These are phyloP conservation scores for Rhagophthalmus giganteus DNA, from an alignment of 2,888 invertebrate species.

Conservation along the genomic window DNA sequence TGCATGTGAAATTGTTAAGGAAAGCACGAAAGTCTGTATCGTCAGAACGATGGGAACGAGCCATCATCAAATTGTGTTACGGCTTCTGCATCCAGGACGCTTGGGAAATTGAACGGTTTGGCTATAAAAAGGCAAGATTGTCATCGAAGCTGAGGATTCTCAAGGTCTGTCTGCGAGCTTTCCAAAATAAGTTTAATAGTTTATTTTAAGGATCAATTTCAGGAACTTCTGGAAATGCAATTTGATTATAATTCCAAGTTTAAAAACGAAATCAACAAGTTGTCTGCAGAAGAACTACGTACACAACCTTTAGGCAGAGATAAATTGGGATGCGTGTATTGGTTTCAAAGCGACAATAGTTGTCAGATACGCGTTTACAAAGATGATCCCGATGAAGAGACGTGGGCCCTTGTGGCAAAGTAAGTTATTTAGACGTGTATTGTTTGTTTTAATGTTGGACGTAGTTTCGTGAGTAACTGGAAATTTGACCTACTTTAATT, in stretches of 20 bases:
- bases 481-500: too few species aligned
- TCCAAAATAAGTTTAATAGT: too few species aligned
- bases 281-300: constrained; percentile 78
- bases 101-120: constrained; percentile 94
- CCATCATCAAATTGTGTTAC: constrained; percentile 88
- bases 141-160: constrained; percentile 86
- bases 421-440: constrained; percentile 53
- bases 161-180: too few species aligned
- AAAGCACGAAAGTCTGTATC: constrained; percentile 81
- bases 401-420: constrained; percentile 91
- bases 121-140: constrained; percentile 89
- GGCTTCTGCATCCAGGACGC: constrained; percentile 88
- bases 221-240: constrained; percentile 90
- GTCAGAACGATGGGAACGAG: constrained; percentile 88
- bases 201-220: constrained; percentile 38
- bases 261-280: constrained; percentile 81
- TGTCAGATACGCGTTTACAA: constrained; percentile 90
- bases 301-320: constrained; percentile 90
- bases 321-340: constrained; percentile 88
- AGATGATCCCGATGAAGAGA: constrained; percentile 95
- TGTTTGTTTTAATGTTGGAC: too few species aligned
- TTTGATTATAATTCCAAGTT: constrained; percentile 94
- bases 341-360: constrained; percentile 88
- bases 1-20: constrained; percentile 87
- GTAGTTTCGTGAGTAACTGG: neutral